Evolutionary conservation across 2,113 vertebrate species (phyloP).

Genomic region (Phylloscopus trochilus): DNA sequence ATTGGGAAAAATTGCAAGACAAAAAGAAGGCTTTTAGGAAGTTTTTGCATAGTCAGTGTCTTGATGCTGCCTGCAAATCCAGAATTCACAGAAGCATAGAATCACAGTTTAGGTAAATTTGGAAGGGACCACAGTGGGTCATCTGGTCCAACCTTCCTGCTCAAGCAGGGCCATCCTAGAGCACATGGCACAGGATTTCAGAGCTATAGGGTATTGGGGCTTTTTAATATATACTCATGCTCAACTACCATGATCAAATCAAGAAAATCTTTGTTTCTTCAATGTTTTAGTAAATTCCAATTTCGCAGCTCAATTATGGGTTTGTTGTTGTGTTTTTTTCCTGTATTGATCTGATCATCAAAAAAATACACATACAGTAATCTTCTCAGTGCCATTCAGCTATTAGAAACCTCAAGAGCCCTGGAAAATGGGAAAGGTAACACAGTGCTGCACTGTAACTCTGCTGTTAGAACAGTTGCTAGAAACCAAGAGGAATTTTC

Average conservation of each 20-base stretch:
- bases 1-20: conserved; percentile 54
- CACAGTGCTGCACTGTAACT: not conserved
- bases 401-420: not conserved
- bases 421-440: not conserved
- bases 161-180: not conserved
- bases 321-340: not conserved
- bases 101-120: not conserved
- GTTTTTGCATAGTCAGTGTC: not conserved
- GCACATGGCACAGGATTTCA: not conserved
- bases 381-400: not conserved
- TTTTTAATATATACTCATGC: not conserved
- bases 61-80: not conserved
- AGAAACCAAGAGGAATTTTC: not conserved
- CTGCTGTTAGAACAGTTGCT: not conserved
- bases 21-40: not conserved
- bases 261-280: not conserved
- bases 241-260: not conserved
- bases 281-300: not conserved
- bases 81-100: not conserved
- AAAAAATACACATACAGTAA: not conserved
- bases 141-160: not conserved
- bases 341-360: not conserved
- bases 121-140: not conserved
- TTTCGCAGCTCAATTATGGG: not conserved
- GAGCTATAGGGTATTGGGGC: not conserved